phyloP scores from a whole-genome alignment of 2,113 vertebrate genomes.

The Oncorhynchus clarkii region DNA sequence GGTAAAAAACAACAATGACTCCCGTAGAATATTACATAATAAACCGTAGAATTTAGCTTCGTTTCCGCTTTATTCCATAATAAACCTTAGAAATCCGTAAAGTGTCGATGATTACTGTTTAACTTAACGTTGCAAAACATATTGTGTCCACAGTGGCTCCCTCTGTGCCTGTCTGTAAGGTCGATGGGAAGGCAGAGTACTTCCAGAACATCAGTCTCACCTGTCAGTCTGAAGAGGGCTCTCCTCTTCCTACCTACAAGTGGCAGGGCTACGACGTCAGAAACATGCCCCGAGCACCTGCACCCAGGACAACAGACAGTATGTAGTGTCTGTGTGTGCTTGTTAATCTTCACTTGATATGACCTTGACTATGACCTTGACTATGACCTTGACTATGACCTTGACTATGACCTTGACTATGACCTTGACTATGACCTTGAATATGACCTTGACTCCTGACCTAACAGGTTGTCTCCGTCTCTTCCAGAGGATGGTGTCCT shows the following conservation, averaged over 20 bases:
- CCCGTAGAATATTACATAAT: not conserved
- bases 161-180: constrained; percentile 77
- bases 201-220: constrained; percentile 81
- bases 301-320: constrained; percentile 51
- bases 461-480: constrained; percentile 3
- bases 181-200: constrained; percentile 74
- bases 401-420: too few species aligned
- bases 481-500: constrained; percentile 59
- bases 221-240: constrained; percentile 83
- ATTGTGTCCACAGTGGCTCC: constrained; percentile 75
- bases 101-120: too few species aligned
- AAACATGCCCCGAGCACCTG: constrained; percentile 42
- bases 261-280: constrained; percentile 71
- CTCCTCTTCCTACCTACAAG: constrained; percentile 78
- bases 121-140: too few species aligned
- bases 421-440: too few species aligned
- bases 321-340: constrained; percentile 29
- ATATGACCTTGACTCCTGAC: not conserved
- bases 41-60: too few species aligned
- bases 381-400: too few species aligned
- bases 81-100: not conserved
- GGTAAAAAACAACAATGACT: constrained; percentile 43
- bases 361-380: not conserved
- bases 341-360: not conserved
- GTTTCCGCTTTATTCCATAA: not conserved